A percentile compares a stretch with the other conserved stretches of the same genome.
phyloP scores from a whole-genome alignment of 2,797 vertebrate species.

The Eospalax fontanierii region DNA sequence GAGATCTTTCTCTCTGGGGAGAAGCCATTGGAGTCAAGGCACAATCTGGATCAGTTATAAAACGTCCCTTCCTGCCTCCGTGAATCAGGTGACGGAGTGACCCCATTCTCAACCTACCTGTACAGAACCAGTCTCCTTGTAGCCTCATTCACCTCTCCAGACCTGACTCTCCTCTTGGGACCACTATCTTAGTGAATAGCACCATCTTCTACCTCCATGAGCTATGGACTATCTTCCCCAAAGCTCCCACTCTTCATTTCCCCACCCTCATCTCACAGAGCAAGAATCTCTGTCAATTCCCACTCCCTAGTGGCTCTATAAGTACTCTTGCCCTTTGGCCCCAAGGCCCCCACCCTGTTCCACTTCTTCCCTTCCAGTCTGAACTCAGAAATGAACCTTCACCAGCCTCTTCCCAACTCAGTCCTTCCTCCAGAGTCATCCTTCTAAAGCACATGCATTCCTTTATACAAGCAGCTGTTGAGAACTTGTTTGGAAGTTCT shows the following conservation, averaged over 20 bases:
- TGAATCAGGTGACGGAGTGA: neutral
- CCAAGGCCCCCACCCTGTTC: neutral
- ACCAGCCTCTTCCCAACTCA: too few species aligned
- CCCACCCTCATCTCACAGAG: neutral
- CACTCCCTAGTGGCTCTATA: neutral
- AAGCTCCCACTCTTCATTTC: neutral
- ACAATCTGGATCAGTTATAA: neutral
- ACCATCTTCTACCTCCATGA: neutral
- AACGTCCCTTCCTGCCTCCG: neutral
- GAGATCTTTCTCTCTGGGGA: conserved; percentile 29
- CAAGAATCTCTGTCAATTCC: neutral
- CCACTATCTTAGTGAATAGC: neutral
- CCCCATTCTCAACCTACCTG: neutral
- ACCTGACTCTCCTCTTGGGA: neutral
- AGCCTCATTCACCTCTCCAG: neutral
- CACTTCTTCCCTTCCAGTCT: neutral
- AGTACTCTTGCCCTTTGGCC: neutral
- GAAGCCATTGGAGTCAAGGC: neutral
- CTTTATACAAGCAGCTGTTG: neutral
- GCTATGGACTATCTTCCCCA: conserved; percentile 4
- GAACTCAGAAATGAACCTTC: neutral
- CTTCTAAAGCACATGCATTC: neutral
- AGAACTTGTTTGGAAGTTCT: too few species aligned
- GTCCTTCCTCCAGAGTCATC: too few species aligned
- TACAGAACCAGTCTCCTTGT: neutral